These are phyloP conservation scores for Cerceris ruficornis DNA, from an alignment of 2,888 invertebrate species.

Conservation along the genomic window DNA sequence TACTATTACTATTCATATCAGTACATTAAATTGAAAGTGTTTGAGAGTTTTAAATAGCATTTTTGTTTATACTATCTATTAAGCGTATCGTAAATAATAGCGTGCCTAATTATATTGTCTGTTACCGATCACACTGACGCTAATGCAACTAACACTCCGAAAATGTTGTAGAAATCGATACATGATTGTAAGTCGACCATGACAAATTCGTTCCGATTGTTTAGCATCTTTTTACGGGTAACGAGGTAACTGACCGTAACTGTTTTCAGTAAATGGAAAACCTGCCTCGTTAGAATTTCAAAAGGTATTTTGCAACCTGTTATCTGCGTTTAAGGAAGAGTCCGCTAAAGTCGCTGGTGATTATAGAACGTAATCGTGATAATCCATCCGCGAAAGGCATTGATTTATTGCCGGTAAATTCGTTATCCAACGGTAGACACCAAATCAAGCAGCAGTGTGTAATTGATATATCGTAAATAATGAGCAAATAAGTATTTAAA, in stretches of 20 bases:
- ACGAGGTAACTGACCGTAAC: conserved; percentile 24
- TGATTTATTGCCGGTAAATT: neutral
- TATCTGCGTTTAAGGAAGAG: conserved; percentile 16
- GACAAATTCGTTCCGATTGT: conserved; percentile 34
- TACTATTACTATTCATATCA: too few relatives aligned
- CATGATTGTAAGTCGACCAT: conserved; percentile 25
- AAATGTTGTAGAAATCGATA: conserved; percentile 14
- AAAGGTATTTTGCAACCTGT: conserved; percentile 1
- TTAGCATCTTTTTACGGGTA: conserved; percentile 9
- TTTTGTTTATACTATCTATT: too few relatives aligned
- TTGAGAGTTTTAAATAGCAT: too few relatives aligned
- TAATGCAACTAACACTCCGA: neutral
- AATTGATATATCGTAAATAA: too few relatives aligned
- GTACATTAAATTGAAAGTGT: too few relatives aligned
- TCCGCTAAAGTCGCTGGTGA: neutral
- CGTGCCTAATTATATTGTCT: neutral
- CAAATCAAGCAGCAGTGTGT: too few relatives aligned
- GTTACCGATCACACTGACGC: neutral
- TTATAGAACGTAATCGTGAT: neutral
- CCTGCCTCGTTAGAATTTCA: neutral
- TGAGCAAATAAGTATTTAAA: too few relatives aligned
- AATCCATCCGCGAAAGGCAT: neutral
- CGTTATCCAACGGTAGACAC: too few relatives aligned
- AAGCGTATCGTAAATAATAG: neutral
- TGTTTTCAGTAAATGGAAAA: conserved; percentile 17